Evolutionary conservation across 2,888 invertebrate species (phyloP).

Genomic region (Odiellus spinosus): DNA sequence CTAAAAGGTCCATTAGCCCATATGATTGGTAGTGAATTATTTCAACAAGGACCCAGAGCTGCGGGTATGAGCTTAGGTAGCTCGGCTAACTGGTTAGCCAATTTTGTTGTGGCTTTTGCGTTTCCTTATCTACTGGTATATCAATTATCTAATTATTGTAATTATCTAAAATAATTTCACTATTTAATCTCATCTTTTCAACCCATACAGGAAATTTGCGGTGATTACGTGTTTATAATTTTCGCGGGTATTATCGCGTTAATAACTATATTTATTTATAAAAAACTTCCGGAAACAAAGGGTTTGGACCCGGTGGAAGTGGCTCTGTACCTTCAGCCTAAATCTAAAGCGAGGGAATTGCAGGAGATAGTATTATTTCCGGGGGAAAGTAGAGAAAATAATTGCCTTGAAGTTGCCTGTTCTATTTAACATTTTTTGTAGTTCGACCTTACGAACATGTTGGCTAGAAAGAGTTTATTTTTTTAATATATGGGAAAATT

Average conservation of each 20-base stretch:
- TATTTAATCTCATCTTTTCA: no score
- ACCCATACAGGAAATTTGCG: no score
- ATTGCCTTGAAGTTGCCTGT: neutral
- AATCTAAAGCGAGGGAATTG: no score
- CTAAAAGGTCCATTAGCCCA: slow-evolving; percentile 23
- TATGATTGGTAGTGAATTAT: slow-evolving; percentile 43
- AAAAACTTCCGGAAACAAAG: slow-evolving; percentile 19
- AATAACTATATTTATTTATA: slow-evolving; percentile 43
- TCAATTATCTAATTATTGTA: no score
- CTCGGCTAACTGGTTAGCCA: slow-evolving; percentile 60
- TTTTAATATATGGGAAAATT: no score
- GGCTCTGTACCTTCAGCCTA: neutral
- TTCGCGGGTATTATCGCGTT: slow-evolving; percentile 43
- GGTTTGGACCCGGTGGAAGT: slow-evolving; percentile 1
- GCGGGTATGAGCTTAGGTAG: slow-evolving; percentile 75
- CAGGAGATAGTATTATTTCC: no score
- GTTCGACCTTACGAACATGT: no score
- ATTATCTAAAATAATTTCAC: no score
- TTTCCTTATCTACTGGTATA: slow-evolving; percentile 34
- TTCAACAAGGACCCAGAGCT: slow-evolving; percentile 66
- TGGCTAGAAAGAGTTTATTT: no score
- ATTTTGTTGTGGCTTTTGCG: slow-evolving; percentile 65
- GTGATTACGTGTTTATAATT: slow-evolving; percentile 53
- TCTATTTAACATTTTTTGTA: no score
- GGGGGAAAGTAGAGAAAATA: neutral